These are phyloP conservation scores for Pangasius mekongensis DNA, from an alignment of 2,797 vertebrate genomes.

Conservation along the genomic window DNA sequence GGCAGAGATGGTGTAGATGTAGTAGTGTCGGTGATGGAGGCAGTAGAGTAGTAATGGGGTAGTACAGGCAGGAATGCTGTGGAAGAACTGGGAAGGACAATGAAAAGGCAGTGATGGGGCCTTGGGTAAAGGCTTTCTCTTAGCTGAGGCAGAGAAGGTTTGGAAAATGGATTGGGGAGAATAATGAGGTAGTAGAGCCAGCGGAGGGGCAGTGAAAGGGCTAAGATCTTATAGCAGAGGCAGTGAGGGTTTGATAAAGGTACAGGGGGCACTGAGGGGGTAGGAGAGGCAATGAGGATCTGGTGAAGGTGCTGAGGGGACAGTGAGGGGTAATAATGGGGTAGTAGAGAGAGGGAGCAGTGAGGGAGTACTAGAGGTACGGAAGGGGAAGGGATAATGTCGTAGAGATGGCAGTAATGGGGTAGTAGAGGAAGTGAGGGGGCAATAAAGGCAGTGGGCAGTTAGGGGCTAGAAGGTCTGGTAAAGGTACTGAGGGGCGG, in stretches of 20 bases:
- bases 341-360: neutral
- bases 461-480: neutral
- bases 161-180: neutral
- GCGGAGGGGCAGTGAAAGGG: neutral
- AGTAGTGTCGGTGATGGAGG: neutral
- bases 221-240: neutral
- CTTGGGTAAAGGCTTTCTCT: neutral
- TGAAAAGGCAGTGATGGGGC: neutral
- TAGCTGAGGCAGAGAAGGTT: neutral
- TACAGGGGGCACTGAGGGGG: neutral
- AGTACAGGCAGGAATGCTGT: neutral
- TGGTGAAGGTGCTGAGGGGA: neutral
- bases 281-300: neutral
- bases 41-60: neutral
- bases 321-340: neutral
- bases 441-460: neutral
- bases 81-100: neutral
- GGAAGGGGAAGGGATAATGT: neutral
- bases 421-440: neutral
- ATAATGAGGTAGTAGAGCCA: neutral
- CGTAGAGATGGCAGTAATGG: neutral
- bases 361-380: neutral
- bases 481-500: neutral
- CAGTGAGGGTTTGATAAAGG: neutral
- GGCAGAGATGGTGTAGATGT: neutral